A percentile compares a stretch with the other conserved stretches of the same genome.
Evolutionary conservation across 53 echinoderm and acorn worm genomes (phyloP).

Genomic region (Echinometra lucunter): DNA sequence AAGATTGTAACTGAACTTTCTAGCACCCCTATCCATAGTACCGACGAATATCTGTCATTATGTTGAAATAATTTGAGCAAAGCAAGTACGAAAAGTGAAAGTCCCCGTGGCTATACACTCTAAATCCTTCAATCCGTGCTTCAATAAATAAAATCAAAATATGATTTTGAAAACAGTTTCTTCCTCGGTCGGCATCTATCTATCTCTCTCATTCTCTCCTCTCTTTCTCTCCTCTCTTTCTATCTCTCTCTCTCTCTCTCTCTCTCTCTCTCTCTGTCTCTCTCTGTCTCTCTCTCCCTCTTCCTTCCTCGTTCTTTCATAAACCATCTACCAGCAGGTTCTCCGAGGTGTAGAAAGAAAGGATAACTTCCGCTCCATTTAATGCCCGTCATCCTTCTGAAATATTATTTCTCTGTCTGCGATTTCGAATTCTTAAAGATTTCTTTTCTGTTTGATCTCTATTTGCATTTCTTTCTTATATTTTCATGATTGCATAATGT

Average conservation of each 20-base stretch:
- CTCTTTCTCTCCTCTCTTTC: slow-evolving; percentile 20
- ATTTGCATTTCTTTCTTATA: too few species aligned
- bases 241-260: slow-evolving; percentile 62
- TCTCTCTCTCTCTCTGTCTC: slow-evolving; percentile 37
- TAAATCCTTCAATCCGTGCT: not conserved
- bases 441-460: not conserved
- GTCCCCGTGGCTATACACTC: slow-evolving; percentile 7
- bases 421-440: not conserved
- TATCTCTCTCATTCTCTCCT: slow-evolving; percentile 60
- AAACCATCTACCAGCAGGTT: not conserved
- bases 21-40: not conserved
- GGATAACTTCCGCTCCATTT: slow-evolving; percentile 32
- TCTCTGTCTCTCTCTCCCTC: not conserved
- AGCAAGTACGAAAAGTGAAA: slow-evolving; percentile 37
- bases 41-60: not conserved
- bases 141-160: slow-evolving; percentile 22
- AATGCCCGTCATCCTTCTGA: not conserved
- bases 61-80: slow-evolving; percentile 46
- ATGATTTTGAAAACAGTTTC: slow-evolving; percentile 18
- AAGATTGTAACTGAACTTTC: not conserved
- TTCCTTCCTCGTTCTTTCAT: not conserved
- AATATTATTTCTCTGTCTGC: slow-evolving; percentile 2
- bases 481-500: too few species aligned
- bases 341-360: not conserved
- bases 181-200: not conserved